A percentile compares a stretch with the other conserved stretches of the same genome.
These are phyloP conservation scores for Clarias pachynema DNA, from an alignment of 2,797 vertebrate species.

Conservation along the genomic window DNA sequence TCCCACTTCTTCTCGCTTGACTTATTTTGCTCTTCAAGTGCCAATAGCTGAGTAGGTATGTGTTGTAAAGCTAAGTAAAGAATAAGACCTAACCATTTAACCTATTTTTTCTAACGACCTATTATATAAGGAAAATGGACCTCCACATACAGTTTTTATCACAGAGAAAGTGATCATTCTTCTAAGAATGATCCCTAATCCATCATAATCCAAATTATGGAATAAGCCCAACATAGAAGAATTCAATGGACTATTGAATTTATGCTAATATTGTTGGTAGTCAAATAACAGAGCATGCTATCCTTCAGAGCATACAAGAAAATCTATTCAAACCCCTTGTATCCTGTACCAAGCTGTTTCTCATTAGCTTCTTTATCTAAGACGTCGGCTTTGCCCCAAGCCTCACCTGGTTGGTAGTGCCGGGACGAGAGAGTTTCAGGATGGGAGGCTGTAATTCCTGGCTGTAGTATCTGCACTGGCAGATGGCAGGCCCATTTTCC, in stretches of 20 bases:
- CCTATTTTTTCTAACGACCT: no score
- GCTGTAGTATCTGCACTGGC: constrained; percentile 40
- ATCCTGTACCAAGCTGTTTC: constrained; percentile 10
- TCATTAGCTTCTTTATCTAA: constrained; percentile 41
- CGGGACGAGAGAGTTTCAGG: constrained; percentile 38
- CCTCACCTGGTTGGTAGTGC: constrained; percentile 52
- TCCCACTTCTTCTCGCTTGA: not conserved
- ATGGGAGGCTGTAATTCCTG: constrained; percentile 46
- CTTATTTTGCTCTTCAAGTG: not conserved
- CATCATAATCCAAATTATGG: not conserved
- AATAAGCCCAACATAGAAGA: not conserved
- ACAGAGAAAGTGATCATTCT: constrained; percentile 15
- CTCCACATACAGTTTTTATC: constrained; percentile 40
- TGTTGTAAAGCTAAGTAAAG: not conserved
- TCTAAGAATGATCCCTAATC: not conserved
- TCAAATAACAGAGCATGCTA: no score
- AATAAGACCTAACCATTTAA: not conserved
- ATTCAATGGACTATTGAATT: not conserved
- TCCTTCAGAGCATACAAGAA: not conserved
- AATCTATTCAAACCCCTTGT: not conserved
- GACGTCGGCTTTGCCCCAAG: constrained; percentile 31
- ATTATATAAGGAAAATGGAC: constrained; percentile 22
- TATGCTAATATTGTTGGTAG: not conserved
- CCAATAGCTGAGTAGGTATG: not conserved
- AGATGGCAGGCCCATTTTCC: constrained; percentile 57